Evolutionary conservation across 1,140 invertebrate species (phyloP).

Genomic region (Coptotermes formosanus): DNA sequence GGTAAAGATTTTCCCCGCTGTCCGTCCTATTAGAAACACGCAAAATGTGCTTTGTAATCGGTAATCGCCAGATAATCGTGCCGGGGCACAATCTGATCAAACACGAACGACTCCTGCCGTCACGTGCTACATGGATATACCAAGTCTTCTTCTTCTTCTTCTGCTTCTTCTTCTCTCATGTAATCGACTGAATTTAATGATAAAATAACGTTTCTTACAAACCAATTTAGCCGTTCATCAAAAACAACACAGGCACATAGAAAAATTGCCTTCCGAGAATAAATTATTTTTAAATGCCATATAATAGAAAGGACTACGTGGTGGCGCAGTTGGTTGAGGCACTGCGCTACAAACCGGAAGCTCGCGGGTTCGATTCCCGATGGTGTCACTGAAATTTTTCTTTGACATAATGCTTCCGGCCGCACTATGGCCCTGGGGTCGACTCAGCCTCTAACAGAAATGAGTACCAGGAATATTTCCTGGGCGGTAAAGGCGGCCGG

Average conservation of each 20-base stretch:
- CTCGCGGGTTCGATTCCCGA: too few species aligned
- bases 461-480: too few species aligned
- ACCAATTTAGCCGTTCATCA: neutral
- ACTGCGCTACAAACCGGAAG: too few species aligned
- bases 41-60: constrained; percentile 8
- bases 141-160: too few species aligned
- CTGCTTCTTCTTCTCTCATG: neutral
- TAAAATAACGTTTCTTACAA: constrained; percentile 6
- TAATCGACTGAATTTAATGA: neutral
- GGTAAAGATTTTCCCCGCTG: neutral
- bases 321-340: too few species aligned
- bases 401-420: too few species aligned
- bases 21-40: neutral
- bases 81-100: neutral
- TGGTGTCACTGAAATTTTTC: too few species aligned
- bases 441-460: too few species aligned
- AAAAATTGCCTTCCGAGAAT: neutral
- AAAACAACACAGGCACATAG: neutral
- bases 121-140: neutral
- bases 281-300: too few species aligned
- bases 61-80: constrained; percentile 9
- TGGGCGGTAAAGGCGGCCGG: too few species aligned
- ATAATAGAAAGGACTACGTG: too few species aligned
- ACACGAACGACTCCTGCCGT: neutral
- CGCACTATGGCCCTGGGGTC: too few species aligned